phyloP scores from a whole-genome alignment of 2,113 vertebrate genomes.

The Scartelaos histophorus region DNA sequence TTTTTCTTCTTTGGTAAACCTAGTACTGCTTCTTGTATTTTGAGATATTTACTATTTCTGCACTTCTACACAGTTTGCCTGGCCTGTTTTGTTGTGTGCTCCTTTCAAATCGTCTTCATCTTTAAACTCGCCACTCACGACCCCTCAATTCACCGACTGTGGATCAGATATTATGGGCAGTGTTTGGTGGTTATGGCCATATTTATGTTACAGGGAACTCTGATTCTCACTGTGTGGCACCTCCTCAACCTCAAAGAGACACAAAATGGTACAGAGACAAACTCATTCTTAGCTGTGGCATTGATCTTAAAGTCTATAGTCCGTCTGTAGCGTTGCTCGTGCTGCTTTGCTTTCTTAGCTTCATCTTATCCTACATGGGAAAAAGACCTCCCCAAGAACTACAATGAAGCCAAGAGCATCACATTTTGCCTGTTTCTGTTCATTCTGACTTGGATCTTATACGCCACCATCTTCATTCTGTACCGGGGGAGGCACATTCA shows the following conservation, averaged over 20 bases:
- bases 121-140: constrained; percentile 83
- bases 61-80: constrained; percentile 79
- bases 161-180: constrained; percentile 78
- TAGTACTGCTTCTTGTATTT: constrained; percentile 55
- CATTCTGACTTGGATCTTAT: constrained; percentile 77
- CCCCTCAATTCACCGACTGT: constrained; percentile 72
- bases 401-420: constrained; percentile 89
- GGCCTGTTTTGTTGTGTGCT: constrained; percentile 80
- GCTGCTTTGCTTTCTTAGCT: constrained; percentile 79
- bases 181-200: constrained; percentile 71
- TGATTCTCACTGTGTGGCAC: constrained; percentile 55
- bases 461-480: constrained; percentile 58
- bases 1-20: constrained; percentile 82
- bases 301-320: accelerated
- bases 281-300: constrained; percentile 76
- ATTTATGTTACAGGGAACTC: constrained; percentile 60
- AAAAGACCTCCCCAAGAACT: constrained; percentile 87
- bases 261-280: constrained; percentile 40
- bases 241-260: constrained; percentile 56
- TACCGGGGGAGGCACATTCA: constrained; percentile 66
- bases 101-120: constrained; percentile 85
- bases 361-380: constrained; percentile 84
- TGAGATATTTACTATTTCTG: constrained; percentile 69
- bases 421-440: constrained; percentile 84
- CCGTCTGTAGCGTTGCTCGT: constrained; percentile 21